These are phyloP conservation scores for Lasioglossum leucozonium DNA, from an alignment of 2,888 invertebrate species.

Conservation along the genomic window DNA sequence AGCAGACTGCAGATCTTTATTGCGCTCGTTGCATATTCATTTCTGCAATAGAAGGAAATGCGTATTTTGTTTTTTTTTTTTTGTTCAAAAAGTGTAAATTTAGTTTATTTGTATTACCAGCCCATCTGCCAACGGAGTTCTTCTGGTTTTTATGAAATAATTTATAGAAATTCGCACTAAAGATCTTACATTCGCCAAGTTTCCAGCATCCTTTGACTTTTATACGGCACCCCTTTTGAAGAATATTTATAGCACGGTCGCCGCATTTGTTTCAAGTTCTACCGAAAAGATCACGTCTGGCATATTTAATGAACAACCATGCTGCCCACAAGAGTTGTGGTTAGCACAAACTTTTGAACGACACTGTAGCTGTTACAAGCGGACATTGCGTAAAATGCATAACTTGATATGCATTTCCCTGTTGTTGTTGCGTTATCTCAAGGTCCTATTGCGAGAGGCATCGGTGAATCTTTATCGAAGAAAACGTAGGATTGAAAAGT, in stretches of 20 bases:
- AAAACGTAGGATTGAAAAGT: not conserved
- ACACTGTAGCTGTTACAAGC: slow-evolving; percentile 4
- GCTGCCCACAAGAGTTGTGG: not conserved
- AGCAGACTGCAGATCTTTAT: not conserved
- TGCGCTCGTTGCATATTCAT: not conserved
- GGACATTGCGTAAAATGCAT: slow-evolving; percentile 19
- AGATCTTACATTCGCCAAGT: not conserved
- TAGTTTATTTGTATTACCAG: not conserved
- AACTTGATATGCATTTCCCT: slow-evolving; percentile 20
- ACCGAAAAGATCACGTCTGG: not conserved
- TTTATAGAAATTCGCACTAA: not conserved
- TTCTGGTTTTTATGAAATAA: not conserved
- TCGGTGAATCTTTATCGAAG: slow-evolving; percentile 1
- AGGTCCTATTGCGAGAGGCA: not conserved
- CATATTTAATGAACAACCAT: not conserved
- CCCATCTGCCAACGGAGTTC: not conserved
- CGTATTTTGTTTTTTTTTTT: not conserved
- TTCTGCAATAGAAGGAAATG: not conserved
- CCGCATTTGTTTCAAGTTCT: not conserved
- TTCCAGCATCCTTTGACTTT: not conserved
- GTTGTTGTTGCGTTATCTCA: slow-evolving; percentile 2
- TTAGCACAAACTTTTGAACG: not conserved
- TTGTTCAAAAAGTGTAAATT: not conserved
- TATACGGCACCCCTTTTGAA: not conserved
- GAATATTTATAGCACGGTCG: not conserved